Evolutionary conservation across 2,888 invertebrate species (phyloP), one percentile per base, ranked within the genome.

Genomic region (Pristionchus exspectatus): DNA sequence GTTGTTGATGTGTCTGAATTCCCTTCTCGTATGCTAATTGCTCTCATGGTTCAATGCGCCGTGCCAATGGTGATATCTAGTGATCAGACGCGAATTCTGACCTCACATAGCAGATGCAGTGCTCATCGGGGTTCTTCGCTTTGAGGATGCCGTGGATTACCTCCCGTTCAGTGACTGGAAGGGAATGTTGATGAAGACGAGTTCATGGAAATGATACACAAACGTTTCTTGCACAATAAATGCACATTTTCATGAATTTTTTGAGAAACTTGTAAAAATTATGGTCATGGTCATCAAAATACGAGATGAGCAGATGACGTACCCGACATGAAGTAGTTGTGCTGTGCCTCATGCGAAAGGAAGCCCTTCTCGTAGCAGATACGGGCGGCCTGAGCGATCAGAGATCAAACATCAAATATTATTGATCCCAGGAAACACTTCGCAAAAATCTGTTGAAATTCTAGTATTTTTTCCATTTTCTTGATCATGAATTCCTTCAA

Each of bases 271-370:
- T n/a, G n/a, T n/a, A n/a, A n/a, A n/a, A n/a, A n/a, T n/a, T n/a
- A n/a, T n/a, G n/a, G n/a, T n/a, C n/a, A n/a, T n/a, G n/a, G n/a
- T n/a, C n/a, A n/a, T n/a, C n/a, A n/a, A n/a, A n/a, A n/a, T n/a
- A n/a, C n/a, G n/a, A n/a, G n/a, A n/a, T n/a, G n/a, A n/a, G n/a
- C n/a, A n/a, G n/a, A n/a, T n/a, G n/a, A n/a, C n/a, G n/a, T 96
- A 98, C 98, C 98, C 90, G 98, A 98, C 98, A 99, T 99, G 95
- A 98, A 98, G 95, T 98, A 99, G 95, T 98, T 98, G 95, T 99
- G 99, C 97, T 97, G 98, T 0, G 97, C 97, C 89, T 98, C 98
- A 93, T 97, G 97, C 94, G 97, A 97, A 95, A 99, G 97, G 95
- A 97, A 97, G 12, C 97, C 97, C 92, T 97, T 96, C 56, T 97